These are phyloP conservation scores for Nesogale talazaci DNA, from an alignment of 2,113 vertebrate genomes.

Conservation along the genomic window DNA sequence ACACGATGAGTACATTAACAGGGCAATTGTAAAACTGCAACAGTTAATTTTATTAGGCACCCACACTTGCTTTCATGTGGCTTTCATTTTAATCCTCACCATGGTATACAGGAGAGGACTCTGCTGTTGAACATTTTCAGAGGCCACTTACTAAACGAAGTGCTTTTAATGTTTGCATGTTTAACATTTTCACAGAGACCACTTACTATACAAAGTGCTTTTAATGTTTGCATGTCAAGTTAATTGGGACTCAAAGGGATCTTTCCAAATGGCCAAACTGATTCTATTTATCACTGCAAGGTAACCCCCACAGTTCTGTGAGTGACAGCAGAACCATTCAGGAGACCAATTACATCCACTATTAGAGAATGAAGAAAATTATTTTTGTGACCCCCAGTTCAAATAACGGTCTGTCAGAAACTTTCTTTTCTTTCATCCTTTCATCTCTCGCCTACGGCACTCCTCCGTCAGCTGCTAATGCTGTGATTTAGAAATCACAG, in stretches of 20 bases:
- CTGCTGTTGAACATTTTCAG: neutral
- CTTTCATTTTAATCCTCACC: constrained; percentile 9
- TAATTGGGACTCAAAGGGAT: constrained; percentile 8
- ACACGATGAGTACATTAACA: neutral
- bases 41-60: neutral
- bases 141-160: neutral
- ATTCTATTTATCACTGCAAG: neutral
- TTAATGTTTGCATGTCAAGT: neutral
- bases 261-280: neutral
- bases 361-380: neutral
- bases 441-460: neutral
- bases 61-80: neutral
- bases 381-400: neutral
- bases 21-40: neutral
- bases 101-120: neutral
- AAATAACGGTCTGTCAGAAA: neutral
- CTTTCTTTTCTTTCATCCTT: neutral
- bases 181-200: neutral
- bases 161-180: neutral
- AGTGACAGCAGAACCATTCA: neutral
- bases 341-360: neutral
- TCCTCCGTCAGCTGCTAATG: neutral
- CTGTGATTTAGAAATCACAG: neutral
- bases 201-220: neutral
- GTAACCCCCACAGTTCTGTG: neutral